Evolutionary conservation across 2,797 vertebrate genomes (phyloP).

Genomic region (Helicolenus hilgendorfi): DNA sequence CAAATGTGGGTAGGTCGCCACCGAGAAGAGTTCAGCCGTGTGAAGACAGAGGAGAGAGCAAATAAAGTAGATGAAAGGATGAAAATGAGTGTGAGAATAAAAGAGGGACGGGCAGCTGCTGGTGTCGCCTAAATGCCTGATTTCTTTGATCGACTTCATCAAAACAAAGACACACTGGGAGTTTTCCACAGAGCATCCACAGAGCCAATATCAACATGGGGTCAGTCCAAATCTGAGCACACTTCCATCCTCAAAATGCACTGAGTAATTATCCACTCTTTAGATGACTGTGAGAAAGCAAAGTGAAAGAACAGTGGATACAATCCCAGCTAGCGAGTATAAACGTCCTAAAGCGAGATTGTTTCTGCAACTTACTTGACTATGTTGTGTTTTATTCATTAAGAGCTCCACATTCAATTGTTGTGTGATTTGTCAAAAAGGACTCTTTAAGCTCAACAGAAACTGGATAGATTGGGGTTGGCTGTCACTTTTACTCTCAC

Average conservation of each 20-base stretch:
- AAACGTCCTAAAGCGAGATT: slow-evolving; percentile 62
- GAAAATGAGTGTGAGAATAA: slow-evolving; percentile 34
- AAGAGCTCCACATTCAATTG: slow-evolving; percentile 64
- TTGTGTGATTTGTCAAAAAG: slow-evolving; percentile 75
- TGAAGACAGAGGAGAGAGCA: slow-evolving; percentile 11
- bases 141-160: slow-evolving; percentile 74
- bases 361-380: slow-evolving; percentile 61
- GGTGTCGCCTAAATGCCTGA: slow-evolving; percentile 43
- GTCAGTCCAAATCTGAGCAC: slow-evolving; percentile 64
- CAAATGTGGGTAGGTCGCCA: slow-evolving; percentile 25
- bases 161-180: slow-evolving; percentile 64
- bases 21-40: slow-evolving; percentile 8
- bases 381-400: slow-evolving; percentile 78
- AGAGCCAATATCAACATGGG: slow-evolving; percentile 61
- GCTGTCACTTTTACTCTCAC: slow-evolving; percentile 62
- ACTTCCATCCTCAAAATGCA: slow-evolving; percentile 46
- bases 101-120: slow-evolving; percentile 23
- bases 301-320: slow-evolving; percentile 55
- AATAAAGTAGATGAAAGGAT: slow-evolving; percentile 46
- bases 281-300: slow-evolving; percentile 39
- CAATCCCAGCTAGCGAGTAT: slow-evolving; percentile 63
- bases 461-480: slow-evolving; percentile 74
- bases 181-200: slow-evolving; percentile 59
- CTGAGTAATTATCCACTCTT: slow-evolving; percentile 68
- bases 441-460: slow-evolving; percentile 60